Conservation (phyloP, 1,140 invertebrate species). For the Drepana arcuata region DNA sequence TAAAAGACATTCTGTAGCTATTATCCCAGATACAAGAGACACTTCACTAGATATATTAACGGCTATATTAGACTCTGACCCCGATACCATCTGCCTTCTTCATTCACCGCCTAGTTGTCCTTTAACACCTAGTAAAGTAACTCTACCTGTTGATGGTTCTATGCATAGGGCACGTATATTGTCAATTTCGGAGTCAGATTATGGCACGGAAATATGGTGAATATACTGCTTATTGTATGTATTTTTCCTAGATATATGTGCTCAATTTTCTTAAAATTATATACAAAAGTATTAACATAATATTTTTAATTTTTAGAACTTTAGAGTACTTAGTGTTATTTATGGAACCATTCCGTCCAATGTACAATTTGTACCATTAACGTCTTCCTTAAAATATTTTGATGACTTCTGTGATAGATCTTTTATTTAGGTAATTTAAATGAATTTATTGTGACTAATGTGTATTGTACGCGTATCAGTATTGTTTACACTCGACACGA, state of each 20-base stretch:
- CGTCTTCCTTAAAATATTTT: slow-evolving; percentile 34
- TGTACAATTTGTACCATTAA: slow-evolving; percentile 17
- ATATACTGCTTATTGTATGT: neutral
- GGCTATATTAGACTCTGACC: slow-evolving; percentile 65
- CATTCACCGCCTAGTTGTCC: slow-evolving; percentile 49
- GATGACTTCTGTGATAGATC: slow-evolving; percentile 46
- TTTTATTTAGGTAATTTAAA: slow-evolving; percentile 12
- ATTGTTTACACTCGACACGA: slow-evolving; percentile 22
- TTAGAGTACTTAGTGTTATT: neutral
- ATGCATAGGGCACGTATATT: slow-evolving; percentile 72
- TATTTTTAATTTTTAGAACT: no score
- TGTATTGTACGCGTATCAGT: slow-evolving; percentile 16
- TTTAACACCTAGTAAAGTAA: slow-evolving; percentile 70
- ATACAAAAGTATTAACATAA: no score
- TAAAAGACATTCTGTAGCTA: slow-evolving; percentile 47
- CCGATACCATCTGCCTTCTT: slow-evolving; percentile 49
- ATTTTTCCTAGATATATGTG: neutral
- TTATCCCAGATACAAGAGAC: slow-evolving; percentile 44
- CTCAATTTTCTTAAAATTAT: neutral
- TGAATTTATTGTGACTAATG: slow-evolving; percentile 14
- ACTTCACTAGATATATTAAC: slow-evolving; percentile 52
- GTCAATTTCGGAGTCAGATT: slow-evolving; percentile 72
- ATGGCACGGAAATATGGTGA: slow-evolving; percentile 85
- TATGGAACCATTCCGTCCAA: slow-evolving; percentile 28
- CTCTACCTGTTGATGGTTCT: slow-evolving; percentile 69